Percentiles rank a stretch among this genome's conserved stretches.
phyloP scores from a whole-genome alignment of 2,113 vertebrate species.

The Coptodon rendalli region DNA sequence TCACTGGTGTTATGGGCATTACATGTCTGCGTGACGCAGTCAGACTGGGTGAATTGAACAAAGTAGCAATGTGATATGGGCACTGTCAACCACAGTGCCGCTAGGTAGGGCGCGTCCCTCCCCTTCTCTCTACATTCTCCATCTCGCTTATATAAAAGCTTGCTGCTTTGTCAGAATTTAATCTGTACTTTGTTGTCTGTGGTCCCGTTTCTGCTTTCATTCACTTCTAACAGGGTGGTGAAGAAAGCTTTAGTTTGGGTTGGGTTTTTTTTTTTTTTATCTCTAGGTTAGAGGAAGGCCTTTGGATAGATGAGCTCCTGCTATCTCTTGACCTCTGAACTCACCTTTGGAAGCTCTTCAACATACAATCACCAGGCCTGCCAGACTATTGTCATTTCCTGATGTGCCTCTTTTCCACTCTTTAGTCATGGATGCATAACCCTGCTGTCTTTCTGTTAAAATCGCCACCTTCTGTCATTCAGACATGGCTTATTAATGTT shows the following conservation, averaged over 20 bases:
- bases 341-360: neutral
- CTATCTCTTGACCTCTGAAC: neutral
- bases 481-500: neutral
- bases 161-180: constrained; percentile 25
- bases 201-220: constrained; percentile 15
- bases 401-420: neutral
- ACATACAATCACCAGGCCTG: neutral
- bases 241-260: neutral
- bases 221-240: neutral
- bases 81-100: constrained; percentile 51
- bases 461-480: neutral
- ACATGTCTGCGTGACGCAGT: constrained; percentile 39
- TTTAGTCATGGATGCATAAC: neutral
- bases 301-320: neutral
- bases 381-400: neutral
- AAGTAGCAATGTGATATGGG: constrained; percentile 56
- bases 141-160: neutral
- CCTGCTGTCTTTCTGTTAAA: neutral
- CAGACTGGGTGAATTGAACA: constrained; percentile 13
- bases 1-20: constrained; percentile 35
- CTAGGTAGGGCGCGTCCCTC: constrained; percentile 60
- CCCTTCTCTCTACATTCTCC: constrained; percentile 1
- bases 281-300: neutral
- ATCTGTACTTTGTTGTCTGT: constrained; percentile 30
- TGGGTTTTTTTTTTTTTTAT: neutral